phyloP scores from a whole-genome alignment of 2,797 vertebrate species.

The Halcyon chelicuti region DNA sequence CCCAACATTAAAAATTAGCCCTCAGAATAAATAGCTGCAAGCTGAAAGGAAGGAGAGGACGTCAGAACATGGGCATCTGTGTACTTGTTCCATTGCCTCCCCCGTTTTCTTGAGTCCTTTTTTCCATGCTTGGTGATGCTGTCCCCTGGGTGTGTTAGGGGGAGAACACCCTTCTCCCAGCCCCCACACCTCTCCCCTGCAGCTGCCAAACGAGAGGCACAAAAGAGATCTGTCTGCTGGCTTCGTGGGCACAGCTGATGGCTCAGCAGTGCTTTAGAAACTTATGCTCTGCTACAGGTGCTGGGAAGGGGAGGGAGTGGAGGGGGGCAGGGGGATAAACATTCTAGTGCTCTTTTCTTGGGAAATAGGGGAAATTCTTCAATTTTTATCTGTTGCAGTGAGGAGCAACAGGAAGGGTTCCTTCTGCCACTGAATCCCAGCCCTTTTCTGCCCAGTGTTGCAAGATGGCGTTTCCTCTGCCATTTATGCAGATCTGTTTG shows the following conservation, averaged over 20 bases:
- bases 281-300: conserved; percentile 31
- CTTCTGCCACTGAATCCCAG: neutral
- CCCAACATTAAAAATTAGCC: neutral
- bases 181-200: neutral
- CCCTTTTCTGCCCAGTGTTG: neutral
- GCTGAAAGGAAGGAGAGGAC: neutral
- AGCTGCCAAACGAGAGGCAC: conserved; percentile 44
- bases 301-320: neutral
- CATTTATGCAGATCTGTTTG: neutral
- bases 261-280: neutral
- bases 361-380: neutral
- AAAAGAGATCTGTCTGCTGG: conserved; percentile 24
- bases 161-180: neutral
- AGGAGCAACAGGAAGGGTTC: neutral
- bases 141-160: neutral
- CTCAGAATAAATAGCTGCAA: neutral
- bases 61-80: neutral
- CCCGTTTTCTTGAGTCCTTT: neutral
- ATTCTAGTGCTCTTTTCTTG: neutral
- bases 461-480: neutral
- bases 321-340: neutral
- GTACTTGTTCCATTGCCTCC: neutral
- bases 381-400: neutral
- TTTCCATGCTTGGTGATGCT: neutral
- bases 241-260: neutral